Conservation (phyloP, 2,113 vertebrate species). For the Pteruthius melanotis region DNA sequence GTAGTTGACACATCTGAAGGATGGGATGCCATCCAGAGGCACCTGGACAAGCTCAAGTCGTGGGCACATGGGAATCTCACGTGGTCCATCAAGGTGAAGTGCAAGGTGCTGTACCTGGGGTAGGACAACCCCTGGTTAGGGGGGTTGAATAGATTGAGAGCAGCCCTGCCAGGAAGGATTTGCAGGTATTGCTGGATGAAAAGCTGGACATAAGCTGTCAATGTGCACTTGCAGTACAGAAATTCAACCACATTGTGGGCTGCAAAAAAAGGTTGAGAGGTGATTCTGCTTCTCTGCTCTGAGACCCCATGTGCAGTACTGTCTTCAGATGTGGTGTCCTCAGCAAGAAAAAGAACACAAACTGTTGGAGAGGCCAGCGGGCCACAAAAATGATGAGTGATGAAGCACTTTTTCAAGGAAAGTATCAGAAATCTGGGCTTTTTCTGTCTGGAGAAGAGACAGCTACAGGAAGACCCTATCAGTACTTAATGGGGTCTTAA, state of each 20-base stretch:
- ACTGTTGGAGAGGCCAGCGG: not conserved
- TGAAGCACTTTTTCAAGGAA: not conserved
- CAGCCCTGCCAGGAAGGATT: not conserved
- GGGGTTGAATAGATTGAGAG: not conserved
- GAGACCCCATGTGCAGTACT: not conserved
- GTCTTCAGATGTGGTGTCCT: not conserved
- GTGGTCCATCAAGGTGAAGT: not conserved
- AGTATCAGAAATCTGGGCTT: not conserved
- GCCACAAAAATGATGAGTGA: not conserved
- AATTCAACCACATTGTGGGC: not conserved
- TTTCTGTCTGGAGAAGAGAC: not conserved
- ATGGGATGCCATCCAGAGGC: not conserved
- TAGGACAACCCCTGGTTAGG: not conserved
- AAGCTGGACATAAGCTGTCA: not conserved
- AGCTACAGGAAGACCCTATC: accelerated
- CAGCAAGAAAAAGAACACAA: not conserved
- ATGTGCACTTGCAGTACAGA: not conserved
- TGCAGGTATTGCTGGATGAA: not conserved
- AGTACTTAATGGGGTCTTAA: not conserved
- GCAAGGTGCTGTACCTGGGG: not conserved
- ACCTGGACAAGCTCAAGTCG: not conserved
- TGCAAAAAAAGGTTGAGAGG: not conserved
- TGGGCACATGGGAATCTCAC: not conserved
- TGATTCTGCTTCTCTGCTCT: not conserved
- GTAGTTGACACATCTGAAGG: not conserved